These are phyloP conservation scores for Axinella damicornis DNA, from an alignment of 37 sponge, comb jelly and placozoan genomes.

Conservation along the genomic window DNA sequence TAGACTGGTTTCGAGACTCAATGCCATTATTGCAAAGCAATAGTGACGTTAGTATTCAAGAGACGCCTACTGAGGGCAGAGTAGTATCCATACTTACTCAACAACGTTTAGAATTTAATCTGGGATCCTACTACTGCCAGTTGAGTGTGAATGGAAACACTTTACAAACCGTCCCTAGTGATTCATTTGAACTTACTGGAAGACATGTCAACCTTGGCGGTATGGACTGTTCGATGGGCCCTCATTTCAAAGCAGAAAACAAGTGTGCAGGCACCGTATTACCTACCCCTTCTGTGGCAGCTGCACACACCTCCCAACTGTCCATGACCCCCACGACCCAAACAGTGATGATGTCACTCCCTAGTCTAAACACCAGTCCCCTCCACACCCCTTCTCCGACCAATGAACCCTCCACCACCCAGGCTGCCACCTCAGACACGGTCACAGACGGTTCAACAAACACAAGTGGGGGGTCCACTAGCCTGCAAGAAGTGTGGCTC, in stretches of 20 bases:
- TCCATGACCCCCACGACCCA: background rate
- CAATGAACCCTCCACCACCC: background rate
- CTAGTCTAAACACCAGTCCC: background rate
- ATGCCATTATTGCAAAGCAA: no score
- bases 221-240: background rate
- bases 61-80: no score
- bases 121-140: constrained; percentile 12
- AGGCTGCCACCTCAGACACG: background rate
- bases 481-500: constrained; percentile 30
- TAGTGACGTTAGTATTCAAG: no score
- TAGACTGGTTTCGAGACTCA: no score
- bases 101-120: background rate
- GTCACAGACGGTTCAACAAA: background rate
- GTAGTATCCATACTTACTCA: no score
- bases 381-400: background rate
- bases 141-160: background rate
- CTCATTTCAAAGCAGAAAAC: background rate
- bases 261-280: background rate
- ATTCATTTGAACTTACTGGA: background rate
- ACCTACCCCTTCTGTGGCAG: background rate
- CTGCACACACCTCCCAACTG: background rate
- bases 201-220: no score
- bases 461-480: background rate
- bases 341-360: background rate
- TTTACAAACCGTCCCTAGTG: background rate